A percentile compares a stretch with the other conserved stretches of the same genome.
These are phyloP conservation scores for Hermatobates lingyangjiaoensis DNA, from an alignment of 1,140 invertebrate species.

Conservation along the genomic window DNA sequence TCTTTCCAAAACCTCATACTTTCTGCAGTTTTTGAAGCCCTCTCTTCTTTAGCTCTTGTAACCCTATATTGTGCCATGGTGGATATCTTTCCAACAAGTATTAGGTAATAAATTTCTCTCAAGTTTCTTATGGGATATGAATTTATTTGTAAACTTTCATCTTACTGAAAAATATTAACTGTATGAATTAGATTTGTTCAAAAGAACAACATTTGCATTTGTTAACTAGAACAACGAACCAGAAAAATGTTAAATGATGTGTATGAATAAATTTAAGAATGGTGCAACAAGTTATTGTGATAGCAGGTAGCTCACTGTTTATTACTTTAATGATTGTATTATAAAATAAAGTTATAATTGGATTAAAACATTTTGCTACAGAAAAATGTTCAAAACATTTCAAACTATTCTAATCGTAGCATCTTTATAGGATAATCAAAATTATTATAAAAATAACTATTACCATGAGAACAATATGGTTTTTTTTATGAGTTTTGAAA, in stretches of 20 bases:
- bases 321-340: too few relatives aligned
- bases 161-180: not conserved
- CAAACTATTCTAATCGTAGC: too few relatives aligned
- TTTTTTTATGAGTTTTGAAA: too few relatives aligned
- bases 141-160: not conserved
- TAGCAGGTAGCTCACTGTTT: too few relatives aligned
- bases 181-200: not conserved
- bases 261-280: not conserved
- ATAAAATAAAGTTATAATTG: too few relatives aligned
- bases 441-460: too few relatives aligned
- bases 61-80: slow-evolving; percentile 54
- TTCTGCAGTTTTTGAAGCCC: slow-evolving; percentile 52
- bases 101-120: slow-evolving; percentile 33
- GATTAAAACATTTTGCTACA: too few relatives aligned
- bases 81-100: slow-evolving; percentile 56
- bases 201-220: not conserved
- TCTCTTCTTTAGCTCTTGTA: slow-evolving; percentile 52
- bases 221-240: not conserved
- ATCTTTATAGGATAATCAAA: too few relatives aligned
- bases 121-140: too few relatives aligned
- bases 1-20: slow-evolving; percentile 46
- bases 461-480: too few relatives aligned
- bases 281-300: not conserved
- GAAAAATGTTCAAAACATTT: too few relatives aligned
- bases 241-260: not conserved